Base-by-base conservation (phyloP, 2,888 invertebrate species). In the Nemapogon koenigi region DNA sequence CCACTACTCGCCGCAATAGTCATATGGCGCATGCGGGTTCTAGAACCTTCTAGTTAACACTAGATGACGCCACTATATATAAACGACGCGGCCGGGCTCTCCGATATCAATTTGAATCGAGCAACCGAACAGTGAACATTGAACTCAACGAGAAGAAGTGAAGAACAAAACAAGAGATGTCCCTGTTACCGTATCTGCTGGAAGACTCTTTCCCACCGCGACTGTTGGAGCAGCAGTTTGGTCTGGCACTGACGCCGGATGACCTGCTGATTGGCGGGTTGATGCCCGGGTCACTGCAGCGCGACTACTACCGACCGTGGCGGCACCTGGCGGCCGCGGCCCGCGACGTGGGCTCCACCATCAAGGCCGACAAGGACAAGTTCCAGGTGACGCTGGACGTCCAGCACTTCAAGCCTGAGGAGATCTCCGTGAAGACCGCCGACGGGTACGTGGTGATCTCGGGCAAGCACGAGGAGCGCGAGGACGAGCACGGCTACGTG, bases 381-480 rank as follows among this genome's bases (percentile, higher is more conserved):
- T 84, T 83, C 47, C 82, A 84, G 50, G 83, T 88, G 3, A 83
- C 82, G 47, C 63, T 90, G 51, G 90, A 91, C 52, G 88, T 90
- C 3, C 84, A 86, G 44, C 87, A 90, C 42, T 91, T 89, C 50
- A 62, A 81, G 3, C 90, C 90, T 0, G 83, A 85, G 35, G 90
- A 91, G 55, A 83, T 91, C 30, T 75, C 81, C 0, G 89, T 91
- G 0, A 90, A 89, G 60, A 88, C 87, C 0, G 80, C 83, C 0
- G 88, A 88, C 37, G 83, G 85, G 33, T 79, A 67, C 31, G 79
- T 91, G 8, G 78, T 89, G 2, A 81, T 89, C 15, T 88, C 90
- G 57, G 90, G 86, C 0, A 89, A 86, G 52, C 90, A 91, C 49
- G 87, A 88, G 47, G 90, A 90, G 54, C 85, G 85, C 50, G 81